Conservation (phyloP, 2,113 vertebrate species). For the Myotis lucifugus region DNA sequence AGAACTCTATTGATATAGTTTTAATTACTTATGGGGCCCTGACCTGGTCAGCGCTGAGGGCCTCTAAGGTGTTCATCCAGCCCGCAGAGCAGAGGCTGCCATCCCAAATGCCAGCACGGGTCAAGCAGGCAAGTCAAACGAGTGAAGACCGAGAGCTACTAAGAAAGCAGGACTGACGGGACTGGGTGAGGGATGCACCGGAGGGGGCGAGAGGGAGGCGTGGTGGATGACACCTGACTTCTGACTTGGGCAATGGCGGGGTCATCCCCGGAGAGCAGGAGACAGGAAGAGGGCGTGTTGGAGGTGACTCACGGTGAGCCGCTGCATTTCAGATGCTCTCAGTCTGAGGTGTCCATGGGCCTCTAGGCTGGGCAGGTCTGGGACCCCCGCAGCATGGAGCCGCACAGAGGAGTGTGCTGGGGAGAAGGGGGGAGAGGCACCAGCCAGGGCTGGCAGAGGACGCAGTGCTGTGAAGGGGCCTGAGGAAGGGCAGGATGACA, state of each 20-base stretch:
- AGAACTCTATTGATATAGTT: constrained; percentile 5
- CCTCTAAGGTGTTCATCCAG: not conserved
- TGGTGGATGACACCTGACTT: not conserved
- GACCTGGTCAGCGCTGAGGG: not conserved
- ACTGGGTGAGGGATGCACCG: not conserved
- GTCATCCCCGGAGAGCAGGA: not conserved
- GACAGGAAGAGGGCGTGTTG: not conserved
- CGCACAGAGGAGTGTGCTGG: not conserved
- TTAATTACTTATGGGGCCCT: not conserved
- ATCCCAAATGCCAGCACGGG: not conserved
- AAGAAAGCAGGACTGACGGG: not conserved
- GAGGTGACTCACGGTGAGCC: not conserved
- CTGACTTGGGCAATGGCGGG: not conserved
- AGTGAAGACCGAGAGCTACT: not conserved
- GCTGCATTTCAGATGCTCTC: not conserved
- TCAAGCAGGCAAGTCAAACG: not conserved
- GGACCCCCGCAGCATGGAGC: no score
- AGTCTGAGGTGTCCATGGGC: not conserved
- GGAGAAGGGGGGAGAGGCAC: not conserved
- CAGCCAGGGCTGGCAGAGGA: not conserved
- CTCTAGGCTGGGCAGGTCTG: not conserved
- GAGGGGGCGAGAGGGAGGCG: no score
- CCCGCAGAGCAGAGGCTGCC: not conserved
- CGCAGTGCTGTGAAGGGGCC: not conserved
- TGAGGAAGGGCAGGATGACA: not conserved